Evolutionary conservation across 2,888 invertebrate species (phyloP).

Genomic region (Baccha elongata): DNA sequence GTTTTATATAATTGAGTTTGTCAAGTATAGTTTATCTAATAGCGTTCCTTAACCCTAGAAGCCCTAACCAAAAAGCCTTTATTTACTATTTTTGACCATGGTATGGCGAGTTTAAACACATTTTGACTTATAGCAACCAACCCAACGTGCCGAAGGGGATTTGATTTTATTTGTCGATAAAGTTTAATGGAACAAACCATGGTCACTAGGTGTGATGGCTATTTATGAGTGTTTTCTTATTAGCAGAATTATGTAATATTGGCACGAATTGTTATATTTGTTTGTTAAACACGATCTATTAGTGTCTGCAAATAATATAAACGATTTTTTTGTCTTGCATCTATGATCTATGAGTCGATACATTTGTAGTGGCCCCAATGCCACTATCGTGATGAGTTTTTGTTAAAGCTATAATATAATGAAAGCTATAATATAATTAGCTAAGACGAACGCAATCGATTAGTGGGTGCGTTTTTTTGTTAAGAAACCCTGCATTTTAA

Average conservation of each 20-base stretch:
- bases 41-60: constrained; percentile 32
- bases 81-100: constrained; percentile 26
- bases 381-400: background rate
- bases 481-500: no score
- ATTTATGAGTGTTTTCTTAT: background rate
- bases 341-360: background rate
- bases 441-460: no score
- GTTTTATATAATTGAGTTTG: constrained; percentile 21
- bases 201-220: constrained; percentile 47
- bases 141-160: background rate
- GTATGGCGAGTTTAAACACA: constrained; percentile 27
- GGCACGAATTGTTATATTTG: constrained; percentile 48
- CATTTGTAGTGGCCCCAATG: background rate
- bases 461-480: no score
- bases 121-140: background rate
- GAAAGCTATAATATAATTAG: no score
- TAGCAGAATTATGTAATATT: constrained; percentile 37
- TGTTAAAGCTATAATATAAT: no score
- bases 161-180: constrained; percentile 47
- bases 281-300: constrained; percentile 51
- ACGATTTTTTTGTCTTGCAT: background rate
- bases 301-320: constrained; percentile 39
- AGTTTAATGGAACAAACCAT: constrained; percentile 62
- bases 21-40: background rate
- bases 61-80: constrained; percentile 3